Percentiles rank a stretch among this genome's conserved stretches.
Evolutionary conservation across 2,113 vertebrate species (phyloP).

Genomic region (Myiozetetes cayanensis): DNA sequence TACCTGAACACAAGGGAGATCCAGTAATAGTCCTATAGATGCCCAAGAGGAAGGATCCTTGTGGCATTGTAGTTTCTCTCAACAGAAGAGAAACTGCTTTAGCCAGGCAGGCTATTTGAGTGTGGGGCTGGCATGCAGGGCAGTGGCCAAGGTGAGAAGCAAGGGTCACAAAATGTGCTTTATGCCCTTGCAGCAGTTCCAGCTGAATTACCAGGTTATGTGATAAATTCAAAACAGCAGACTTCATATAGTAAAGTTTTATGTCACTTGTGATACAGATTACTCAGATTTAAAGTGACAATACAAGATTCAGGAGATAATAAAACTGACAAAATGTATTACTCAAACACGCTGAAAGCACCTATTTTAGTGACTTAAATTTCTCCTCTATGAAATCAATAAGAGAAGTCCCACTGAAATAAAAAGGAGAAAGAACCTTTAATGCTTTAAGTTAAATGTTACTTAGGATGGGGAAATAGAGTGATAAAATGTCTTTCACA

Average conservation of each 20-base stretch:
- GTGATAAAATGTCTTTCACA: not conserved
- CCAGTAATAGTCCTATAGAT: not conserved
- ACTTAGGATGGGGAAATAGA: not conserved
- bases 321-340: slow-evolving; percentile 34
- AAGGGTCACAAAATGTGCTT: not conserved
- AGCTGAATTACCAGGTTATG: not conserved
- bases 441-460: slow-evolving; percentile 8
- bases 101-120: not conserved
- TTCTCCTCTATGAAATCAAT: not conserved
- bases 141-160: not conserved
- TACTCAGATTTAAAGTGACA: slow-evolving; percentile 42
- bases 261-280: slow-evolving; percentile 21
- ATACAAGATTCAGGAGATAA: not conserved
- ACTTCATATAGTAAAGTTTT: slow-evolving; percentile 32
- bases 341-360: not conserved
- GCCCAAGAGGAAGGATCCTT: not conserved
- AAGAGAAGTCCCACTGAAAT: not conserved
- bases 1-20: not conserved
- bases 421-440: not conserved
- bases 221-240: slow-evolving; percentile 46
- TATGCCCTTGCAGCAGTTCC: not conserved
- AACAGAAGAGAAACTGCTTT: not conserved
- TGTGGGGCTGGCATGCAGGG: accelerated
- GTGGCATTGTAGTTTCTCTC: not conserved
- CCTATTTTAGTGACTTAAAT: not conserved